phyloP scores from a whole-genome alignment of 2,113 vertebrate species.

The Pterocles burchelli region DNA sequence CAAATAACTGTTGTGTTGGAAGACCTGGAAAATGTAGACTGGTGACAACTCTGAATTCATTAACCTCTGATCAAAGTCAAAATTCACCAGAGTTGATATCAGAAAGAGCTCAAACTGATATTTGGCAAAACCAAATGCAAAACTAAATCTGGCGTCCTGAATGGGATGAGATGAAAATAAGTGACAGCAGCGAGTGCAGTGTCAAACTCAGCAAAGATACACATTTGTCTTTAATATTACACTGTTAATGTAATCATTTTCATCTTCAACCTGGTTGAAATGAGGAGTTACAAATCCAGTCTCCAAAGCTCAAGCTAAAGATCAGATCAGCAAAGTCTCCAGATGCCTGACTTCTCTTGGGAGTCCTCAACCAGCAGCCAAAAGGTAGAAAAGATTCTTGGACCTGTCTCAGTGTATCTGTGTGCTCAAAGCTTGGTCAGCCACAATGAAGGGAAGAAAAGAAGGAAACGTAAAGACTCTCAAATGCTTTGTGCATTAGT shows the following conservation, averaged over 20 bases:
- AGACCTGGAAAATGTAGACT: neutral
- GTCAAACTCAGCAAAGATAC: neutral
- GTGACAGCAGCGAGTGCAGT: neutral
- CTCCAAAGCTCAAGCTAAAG: neutral
- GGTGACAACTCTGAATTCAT: neutral
- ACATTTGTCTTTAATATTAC: neutral
- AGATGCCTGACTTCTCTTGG: neutral
- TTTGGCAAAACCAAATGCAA: neutral
- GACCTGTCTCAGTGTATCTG: neutral
- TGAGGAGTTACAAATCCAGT: neutral
- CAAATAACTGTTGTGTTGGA: neutral
- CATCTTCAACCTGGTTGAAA: neutral
- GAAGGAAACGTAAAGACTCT: neutral
- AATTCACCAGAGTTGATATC: neutral
- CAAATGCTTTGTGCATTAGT: neutral
- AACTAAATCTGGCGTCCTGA: neutral
- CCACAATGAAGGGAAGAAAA: neutral
- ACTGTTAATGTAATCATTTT: neutral
- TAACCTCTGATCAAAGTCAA: neutral
- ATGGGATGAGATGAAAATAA: neutral
- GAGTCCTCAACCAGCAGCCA: neutral
- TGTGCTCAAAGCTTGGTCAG: neutral
- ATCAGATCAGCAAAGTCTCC: neutral
- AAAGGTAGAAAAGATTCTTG: neutral
- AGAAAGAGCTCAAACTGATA: neutral